Evolutionary conservation across 92 coral and sea anemone species (phyloP).

Genomic region (Siderastrea siderea): DNA sequence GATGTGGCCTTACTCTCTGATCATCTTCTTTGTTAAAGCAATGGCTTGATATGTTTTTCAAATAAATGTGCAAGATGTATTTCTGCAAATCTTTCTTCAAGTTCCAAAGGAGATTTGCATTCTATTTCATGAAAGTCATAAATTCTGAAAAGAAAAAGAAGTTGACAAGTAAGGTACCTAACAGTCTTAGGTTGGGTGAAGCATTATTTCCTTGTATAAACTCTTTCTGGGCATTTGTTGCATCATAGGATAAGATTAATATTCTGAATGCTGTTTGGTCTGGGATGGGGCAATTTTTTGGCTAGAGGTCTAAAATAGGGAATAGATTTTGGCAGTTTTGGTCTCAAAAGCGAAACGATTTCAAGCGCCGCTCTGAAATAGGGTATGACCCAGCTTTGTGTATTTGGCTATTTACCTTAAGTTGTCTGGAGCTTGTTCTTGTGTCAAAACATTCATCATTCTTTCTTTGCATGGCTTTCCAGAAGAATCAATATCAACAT

Average conservation of each 20-base stretch:
- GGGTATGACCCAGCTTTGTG: too few species aligned
- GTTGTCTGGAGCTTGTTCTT: slow-evolving; percentile 27
- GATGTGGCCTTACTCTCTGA: not conserved
- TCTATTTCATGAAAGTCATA: slow-evolving; percentile 51
- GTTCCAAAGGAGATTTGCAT: slow-evolving; percentile 46
- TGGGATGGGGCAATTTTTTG: too few species aligned
- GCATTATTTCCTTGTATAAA: too few species aligned
- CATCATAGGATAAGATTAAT: too few species aligned
- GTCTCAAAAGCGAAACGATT: too few species aligned
- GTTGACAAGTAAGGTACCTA: not conserved
- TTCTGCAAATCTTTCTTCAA: slow-evolving; percentile 32
- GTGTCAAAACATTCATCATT: slow-evolving; percentile 85
- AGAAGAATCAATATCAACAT: slow-evolving; percentile 89
- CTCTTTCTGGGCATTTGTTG: too few species aligned
- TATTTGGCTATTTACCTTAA: slow-evolving; percentile 8
- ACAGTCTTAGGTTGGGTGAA: not conserved
- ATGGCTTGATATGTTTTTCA: slow-evolving; percentile 19
- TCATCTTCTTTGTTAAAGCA: not conserved
- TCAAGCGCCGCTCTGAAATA: too few species aligned
- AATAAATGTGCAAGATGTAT: slow-evolving; percentile 27
- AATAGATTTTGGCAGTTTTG: too few species aligned
- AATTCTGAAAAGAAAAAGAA: slow-evolving; percentile 39
- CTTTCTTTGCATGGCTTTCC: slow-evolving; percentile 95
- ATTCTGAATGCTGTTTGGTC: too few species aligned
- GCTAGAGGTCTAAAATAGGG: too few species aligned